phyloP scores from a whole-genome alignment of 2,113 vertebrate genomes.

The Opisthocomus hoazin region DNA sequence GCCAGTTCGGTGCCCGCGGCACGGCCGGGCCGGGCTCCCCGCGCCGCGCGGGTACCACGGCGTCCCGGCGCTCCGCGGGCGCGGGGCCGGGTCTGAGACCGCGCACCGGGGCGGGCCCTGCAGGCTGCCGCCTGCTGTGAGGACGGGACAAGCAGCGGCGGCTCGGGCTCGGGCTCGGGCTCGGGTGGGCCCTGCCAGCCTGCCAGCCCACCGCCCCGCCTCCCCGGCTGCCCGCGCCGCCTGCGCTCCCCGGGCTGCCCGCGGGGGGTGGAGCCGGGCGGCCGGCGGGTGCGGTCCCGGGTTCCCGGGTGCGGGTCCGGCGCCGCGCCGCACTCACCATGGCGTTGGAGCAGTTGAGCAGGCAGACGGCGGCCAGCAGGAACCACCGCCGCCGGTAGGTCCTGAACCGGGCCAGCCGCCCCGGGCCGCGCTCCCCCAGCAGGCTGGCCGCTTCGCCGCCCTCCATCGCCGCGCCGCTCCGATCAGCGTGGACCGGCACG shows the following conservation, averaged over 20 bases:
- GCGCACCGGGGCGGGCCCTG: background rate
- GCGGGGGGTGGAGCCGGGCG: background rate
- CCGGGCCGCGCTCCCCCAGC: background rate
- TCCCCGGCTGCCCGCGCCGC: too few species aligned
- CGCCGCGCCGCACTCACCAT: constrained; percentile 67
- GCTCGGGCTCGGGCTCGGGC: too few species aligned
- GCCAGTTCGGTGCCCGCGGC: background rate
- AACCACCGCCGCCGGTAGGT: constrained; percentile 83
- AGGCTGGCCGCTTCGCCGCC: background rate
- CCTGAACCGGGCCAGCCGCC: constrained; percentile 8
- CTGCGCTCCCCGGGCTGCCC: too few species aligned
- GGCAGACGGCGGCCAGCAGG: constrained; percentile 75
- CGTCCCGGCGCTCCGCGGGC: background rate
- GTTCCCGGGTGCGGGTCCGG: too few species aligned
- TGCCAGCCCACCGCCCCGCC: too few species aligned
- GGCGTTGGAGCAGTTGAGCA: constrained; percentile 87
- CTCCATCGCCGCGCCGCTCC: background rate
- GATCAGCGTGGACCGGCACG: too few species aligned
- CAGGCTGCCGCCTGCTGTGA: background rate
- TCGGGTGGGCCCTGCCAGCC: background rate
- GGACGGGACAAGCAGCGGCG: background rate
- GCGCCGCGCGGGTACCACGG: rapidly evolving
- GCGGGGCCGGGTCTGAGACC: background rate
- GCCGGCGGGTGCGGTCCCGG: too few species aligned
- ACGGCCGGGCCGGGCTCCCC: background rate